phyloP scores from a whole-genome alignment of 2,888 invertebrate genomes.

The Scelioninae gen. 1 region DNA sequence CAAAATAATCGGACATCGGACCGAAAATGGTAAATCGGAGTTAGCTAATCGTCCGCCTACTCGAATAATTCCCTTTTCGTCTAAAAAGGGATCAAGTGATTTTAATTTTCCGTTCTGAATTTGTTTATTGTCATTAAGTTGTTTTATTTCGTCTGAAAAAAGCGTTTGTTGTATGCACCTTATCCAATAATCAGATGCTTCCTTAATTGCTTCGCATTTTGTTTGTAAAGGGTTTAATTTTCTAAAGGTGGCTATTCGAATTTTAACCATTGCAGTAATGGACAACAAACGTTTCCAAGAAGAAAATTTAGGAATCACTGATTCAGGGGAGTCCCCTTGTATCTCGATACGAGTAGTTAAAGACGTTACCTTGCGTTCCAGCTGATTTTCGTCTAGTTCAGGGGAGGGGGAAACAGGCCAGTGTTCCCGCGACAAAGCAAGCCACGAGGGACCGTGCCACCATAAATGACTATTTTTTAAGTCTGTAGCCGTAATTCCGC shows the following conservation, averaged over 20 bases:
- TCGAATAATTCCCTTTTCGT: not conserved
- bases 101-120: not conserved
- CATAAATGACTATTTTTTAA: not conserved
- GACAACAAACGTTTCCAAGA: not conserved
- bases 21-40: not conserved
- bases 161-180: not conserved
- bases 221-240: not conserved
- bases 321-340: too few species aligned
- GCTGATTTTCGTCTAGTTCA: too few species aligned
- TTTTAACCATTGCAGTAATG: not conserved
- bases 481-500: constrained; percentile 5
- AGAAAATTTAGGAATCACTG: too few species aligned
- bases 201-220: not conserved
- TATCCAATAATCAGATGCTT: not conserved
- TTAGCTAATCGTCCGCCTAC: constrained; percentile 6
- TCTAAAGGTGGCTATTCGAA: not conserved
- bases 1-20: not conserved
- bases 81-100: constrained; percentile 3
- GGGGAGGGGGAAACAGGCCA: not conserved
- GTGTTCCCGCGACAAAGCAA: not conserved
- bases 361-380: too few species aligned
- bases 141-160: not conserved
- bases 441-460: constrained; percentile 12
- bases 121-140: too few species aligned
- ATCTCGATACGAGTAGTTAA: too few species aligned